Evolutionary conservation across 2,888 invertebrate genomes (phyloP).

Genomic region (Meliscaeva auricollis): DNA sequence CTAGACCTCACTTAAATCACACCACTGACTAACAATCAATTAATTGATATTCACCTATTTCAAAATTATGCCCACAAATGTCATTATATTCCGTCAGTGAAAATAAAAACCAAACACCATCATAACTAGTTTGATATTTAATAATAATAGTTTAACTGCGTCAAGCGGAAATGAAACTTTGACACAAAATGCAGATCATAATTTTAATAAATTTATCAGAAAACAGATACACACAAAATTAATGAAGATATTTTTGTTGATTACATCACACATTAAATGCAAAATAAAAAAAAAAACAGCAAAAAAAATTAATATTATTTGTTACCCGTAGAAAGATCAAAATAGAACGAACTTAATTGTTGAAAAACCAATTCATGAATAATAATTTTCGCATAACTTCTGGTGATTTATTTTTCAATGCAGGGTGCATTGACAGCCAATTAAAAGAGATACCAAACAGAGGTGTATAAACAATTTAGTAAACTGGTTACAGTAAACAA

Average conservation of each 20-base stretch:
- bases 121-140: slow-evolving; percentile 12
- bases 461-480: not conserved
- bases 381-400: slow-evolving; percentile 24
- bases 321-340: not conserved
- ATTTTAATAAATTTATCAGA: not conserved
- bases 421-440: slow-evolving; percentile 13
- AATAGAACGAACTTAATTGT: slow-evolving; percentile 14
- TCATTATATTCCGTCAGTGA: slow-evolving; percentile 12
- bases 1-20: slow-evolving; percentile 34
- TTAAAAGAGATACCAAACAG: slow-evolving; percentile 5
- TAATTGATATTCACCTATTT: slow-evolving; percentile 20
- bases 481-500: slow-evolving; percentile 1
- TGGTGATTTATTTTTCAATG: not conserved
- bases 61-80: slow-evolving; percentile 2
- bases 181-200: not conserved
- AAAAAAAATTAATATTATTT: not conserved
- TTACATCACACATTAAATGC: not conserved
- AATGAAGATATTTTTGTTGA: not conserved
- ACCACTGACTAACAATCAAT: not conserved
- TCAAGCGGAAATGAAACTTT: slow-evolving; percentile 3
- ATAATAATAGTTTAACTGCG: not conserved
- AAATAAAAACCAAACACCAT: not conserved
- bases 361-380: slow-evolving; percentile 14
- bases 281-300: not conserved
- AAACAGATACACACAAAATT: not conserved